These are phyloP conservation scores for Umimayanthus kanabou DNA, from an alignment of 92 coral and sea anemone species.

Conservation along the genomic window DNA sequence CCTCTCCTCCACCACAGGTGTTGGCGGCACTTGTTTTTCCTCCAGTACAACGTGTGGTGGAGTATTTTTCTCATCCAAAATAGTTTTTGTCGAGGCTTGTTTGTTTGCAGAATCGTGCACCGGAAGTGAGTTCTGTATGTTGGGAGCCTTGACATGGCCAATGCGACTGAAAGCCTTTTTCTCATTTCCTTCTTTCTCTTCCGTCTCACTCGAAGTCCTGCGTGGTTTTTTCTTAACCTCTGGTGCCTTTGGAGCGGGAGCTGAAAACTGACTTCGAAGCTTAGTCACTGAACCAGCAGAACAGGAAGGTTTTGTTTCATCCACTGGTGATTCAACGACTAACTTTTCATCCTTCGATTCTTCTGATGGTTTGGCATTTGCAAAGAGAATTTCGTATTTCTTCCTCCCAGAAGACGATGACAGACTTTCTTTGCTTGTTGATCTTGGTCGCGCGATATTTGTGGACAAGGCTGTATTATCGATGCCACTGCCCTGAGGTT, in stretches of 20 bases:
- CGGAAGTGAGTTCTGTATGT: not conserved
- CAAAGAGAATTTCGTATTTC: constrained; percentile 39
- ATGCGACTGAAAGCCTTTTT: not conserved
- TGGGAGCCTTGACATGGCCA: not conserved
- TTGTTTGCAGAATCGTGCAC: not conserved
- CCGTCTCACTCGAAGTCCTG: constrained; percentile 2
- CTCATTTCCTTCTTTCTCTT: constrained; percentile 7
- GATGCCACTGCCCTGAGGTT: not conserved
- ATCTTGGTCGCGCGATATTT: not conserved
- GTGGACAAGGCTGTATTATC: not conserved
- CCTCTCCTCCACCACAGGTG: not conserved
- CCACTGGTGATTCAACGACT: not conserved
- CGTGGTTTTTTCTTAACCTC: constrained; percentile 21
- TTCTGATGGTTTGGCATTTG: constrained; percentile 26
- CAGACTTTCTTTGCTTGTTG: not conserved
- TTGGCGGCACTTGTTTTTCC: not conserved
- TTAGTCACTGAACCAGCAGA: constrained; percentile 32
- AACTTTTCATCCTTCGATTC: constrained; percentile 14
- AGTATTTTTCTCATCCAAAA: not conserved
- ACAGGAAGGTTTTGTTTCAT: constrained; percentile 14
- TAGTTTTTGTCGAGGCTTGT: not conserved
- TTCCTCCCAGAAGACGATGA: constrained; percentile 21
- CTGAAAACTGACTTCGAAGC: constrained; percentile 42
- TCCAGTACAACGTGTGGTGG: not conserved
- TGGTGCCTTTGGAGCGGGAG: constrained; percentile 9